phyloP scores from a whole-genome alignment of 2,888 invertebrate genomes.

The Gastracanthus pulcherrimus region DNA sequence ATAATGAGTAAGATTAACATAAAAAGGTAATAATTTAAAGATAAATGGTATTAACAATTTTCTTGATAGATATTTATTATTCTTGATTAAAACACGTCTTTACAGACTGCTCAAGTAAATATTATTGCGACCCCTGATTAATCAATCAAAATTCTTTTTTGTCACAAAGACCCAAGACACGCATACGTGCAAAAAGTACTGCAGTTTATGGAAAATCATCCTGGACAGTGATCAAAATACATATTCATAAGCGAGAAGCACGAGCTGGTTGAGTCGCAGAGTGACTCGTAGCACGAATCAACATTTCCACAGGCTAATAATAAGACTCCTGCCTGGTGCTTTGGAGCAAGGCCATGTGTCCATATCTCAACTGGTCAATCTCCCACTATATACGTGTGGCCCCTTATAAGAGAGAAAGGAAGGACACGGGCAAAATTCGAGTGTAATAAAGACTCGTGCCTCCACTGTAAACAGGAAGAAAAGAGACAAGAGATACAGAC shows the following conservation, averaged over 20 bases:
- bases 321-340: not conserved
- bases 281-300: not conserved
- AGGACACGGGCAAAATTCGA: not conserved
- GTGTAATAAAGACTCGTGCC: not conserved
- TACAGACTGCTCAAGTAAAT: not conserved
- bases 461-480: slow-evolving; percentile 16
- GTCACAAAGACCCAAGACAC: not conserved
- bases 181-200: not conserved
- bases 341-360: not conserved
- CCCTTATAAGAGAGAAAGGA: slow-evolving; percentile 22
- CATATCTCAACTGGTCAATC: not conserved
- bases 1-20: too few species aligned
- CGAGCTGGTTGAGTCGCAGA: not conserved
- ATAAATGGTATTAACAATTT: too few species aligned
- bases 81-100: not conserved
- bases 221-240: not conserved
- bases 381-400: too few species aligned
- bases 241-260: not conserved
- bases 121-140: not conserved
- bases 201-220: not conserved
- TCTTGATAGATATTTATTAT: not conserved
- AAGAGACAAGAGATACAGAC: not conserved
- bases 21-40: too few species aligned
- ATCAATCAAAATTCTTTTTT: not conserved
- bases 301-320: not conserved